Base-by-base conservation (phyloP, 2,113 vertebrate genomes). In the Cryptoleucopteryx plumbea region DNA sequence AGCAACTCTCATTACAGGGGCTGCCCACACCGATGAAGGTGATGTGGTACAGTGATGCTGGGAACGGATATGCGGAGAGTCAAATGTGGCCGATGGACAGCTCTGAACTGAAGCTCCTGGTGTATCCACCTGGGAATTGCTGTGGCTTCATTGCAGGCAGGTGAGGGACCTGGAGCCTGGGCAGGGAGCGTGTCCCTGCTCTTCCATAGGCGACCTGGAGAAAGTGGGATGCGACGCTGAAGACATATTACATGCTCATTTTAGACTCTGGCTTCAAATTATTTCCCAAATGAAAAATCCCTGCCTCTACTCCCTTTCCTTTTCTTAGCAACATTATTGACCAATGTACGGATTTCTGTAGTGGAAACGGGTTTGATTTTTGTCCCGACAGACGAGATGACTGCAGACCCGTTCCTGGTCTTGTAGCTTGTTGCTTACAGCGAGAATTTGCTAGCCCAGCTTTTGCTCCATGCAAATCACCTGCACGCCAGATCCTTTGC, bases 11-110 rank as follows among this genome's bases (percentile, higher is more conserved):
- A 1, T 9, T 19, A 3, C 29, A 47, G 68, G 11, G 32, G 1
- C 38, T 87, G 29, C 73, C 29, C 59, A 17, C 38, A 10, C 22
- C 29, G 45, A 1, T 9, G 9, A 2, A 36, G 16, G 40, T 2
- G 21, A 0, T 10, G n/a, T 10, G 42, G 13, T 3, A 9, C 52
- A 36, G 56, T 53, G 31, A 3, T 18, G 40, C 8, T 55, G 61
- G 50, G 11, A n/a, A 10, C 0, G 9, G 29, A 10, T 7, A 10
- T 12, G n/a, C 3, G 8, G 22, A 25, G 29, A 31, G 50, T 31
- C 40, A 52, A 16, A 56, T 0, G 13, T 22, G 11, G 16, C 7
- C 2, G 0, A n/a, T 3, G 34, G 29, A 34, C 1, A 17, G 36
- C 11, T 72, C 72, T 56, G 53, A 78, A 43, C 47, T 26, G 40